phyloP scores from a whole-genome alignment of 2,113 vertebrate genomes.

The Istiophorus platypterus region DNA sequence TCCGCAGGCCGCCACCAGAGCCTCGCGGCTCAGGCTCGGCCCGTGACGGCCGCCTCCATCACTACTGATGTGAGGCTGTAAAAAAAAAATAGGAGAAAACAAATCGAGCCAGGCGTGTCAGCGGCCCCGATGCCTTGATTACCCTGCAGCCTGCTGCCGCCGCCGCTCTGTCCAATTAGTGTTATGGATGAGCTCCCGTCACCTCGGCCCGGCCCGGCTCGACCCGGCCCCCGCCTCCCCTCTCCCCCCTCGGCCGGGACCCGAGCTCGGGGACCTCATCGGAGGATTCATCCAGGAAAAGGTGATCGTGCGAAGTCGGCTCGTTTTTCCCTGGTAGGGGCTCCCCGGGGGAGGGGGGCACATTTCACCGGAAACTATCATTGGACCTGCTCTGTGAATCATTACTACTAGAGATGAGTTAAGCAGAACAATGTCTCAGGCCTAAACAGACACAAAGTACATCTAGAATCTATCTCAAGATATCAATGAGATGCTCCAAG shows the following conservation, averaged over 20 bases:
- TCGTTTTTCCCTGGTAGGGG: constrained; percentile 24
- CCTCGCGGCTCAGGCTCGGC: constrained; percentile 5
- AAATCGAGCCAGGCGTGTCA: constrained; percentile 22
- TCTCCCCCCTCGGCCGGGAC: neutral
- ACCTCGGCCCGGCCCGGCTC: constrained; percentile 34
- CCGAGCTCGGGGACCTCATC: neutral
- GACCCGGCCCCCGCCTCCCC: neutral
- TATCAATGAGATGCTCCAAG: neutral
- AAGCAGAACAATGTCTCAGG: constrained; percentile 1
- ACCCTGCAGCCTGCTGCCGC: constrained; percentile 39
- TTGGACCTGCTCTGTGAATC: constrained; percentile 14
- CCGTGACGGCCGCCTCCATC: constrained; percentile 37
- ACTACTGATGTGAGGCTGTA: constrained; percentile 13
- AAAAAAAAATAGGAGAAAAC: neutral
- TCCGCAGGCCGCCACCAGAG: neutral
- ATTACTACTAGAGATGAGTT: neutral
- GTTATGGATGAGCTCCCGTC: constrained; percentile 63
- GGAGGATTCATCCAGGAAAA: neutral
- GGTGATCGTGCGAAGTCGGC: constrained; percentile 28
- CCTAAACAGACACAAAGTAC: neutral
- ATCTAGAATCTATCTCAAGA: neutral
- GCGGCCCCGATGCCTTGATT: constrained; percentile 53
- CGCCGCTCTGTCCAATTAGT: constrained; percentile 67
- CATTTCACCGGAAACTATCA: constrained; percentile 17
- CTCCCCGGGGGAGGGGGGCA: no score